Evolutionary conservation across 2,888 invertebrate species (phyloP).

Genomic region (Xylophagus ater): DNA sequence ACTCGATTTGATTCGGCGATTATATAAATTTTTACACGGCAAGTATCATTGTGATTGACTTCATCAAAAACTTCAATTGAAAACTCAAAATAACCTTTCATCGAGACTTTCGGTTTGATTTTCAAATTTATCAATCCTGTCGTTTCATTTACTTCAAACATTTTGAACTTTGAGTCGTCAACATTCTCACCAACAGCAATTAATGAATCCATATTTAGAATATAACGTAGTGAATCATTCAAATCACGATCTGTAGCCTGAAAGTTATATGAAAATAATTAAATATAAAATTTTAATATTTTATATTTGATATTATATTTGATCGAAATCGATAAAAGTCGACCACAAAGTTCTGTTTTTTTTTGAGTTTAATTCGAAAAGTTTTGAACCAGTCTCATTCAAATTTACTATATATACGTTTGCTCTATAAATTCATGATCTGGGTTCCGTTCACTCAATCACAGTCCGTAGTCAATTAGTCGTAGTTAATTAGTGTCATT

Average conservation of each 20-base stretch:
- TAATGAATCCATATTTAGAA: conserved; percentile 36
- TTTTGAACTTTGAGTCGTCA: conserved; percentile 31
- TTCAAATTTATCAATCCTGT: conserved; percentile 43
- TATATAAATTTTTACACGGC: conserved; percentile 46
- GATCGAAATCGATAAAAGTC: too few species aligned
- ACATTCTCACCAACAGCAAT: conserved; percentile 38
- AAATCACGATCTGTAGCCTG: conserved; percentile 49
- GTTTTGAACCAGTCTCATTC: too few species aligned
- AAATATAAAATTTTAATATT: too few species aligned
- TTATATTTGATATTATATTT: too few species aligned
- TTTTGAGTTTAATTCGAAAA: too few species aligned
- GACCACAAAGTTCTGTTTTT: too few species aligned
- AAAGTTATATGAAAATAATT: conserved; percentile 1
- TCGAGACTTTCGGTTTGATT: conserved; percentile 43
- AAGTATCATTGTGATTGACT: conserved; percentile 38
- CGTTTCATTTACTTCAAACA: conserved; percentile 37
- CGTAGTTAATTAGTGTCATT: too few species aligned
- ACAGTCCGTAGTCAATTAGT: too few species aligned
- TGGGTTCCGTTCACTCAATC: too few species aligned
- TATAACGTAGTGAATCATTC: conserved; percentile 38
- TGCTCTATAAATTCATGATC: too few species aligned
- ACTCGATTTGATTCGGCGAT: conserved; percentile 47
- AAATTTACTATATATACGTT: too few species aligned
- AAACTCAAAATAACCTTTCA: conserved; percentile 53
- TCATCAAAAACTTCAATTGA: conserved; percentile 44